Conservation (phyloP, 2,888 invertebrate species). For the Rotaria socialis region DNA sequence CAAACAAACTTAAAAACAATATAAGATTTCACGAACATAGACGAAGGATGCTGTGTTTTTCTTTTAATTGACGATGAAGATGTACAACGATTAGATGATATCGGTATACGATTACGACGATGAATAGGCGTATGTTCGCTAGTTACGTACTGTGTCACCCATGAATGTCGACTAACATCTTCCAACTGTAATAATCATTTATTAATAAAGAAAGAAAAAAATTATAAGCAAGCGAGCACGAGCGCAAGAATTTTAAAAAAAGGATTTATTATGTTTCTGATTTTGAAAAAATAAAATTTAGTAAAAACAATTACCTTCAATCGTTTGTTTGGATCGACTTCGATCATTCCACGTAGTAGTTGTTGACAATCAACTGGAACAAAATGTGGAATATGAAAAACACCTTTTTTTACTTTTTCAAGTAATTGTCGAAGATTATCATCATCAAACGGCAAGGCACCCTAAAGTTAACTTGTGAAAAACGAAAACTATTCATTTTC, state of each 20-base stretch:
- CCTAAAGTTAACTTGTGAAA: slow-evolving; percentile 55
- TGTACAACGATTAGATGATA: slow-evolving; percentile 26
- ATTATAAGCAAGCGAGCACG: slow-evolving; percentile 16
- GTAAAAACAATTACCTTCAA: slow-evolving; percentile 72
- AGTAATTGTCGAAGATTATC: slow-evolving; percentile 93
- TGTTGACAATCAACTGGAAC: slow-evolving; percentile 98
- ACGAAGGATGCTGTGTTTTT: neutral
- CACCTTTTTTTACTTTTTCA: slow-evolving; percentile 96
- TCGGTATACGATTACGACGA: slow-evolving; percentile 4
- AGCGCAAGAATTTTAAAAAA: neutral
- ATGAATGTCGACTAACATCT: slow-evolving; percentile 91
- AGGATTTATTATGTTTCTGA: too few relatives aligned
- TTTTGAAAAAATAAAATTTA: too few relatives aligned
- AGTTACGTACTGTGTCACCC: slow-evolving; percentile 78
- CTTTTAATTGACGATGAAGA: neutral
- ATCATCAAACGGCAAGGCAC: slow-evolving; percentile 96
- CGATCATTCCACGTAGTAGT: slow-evolving; percentile 92
- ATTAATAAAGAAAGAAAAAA: slow-evolving; percentile 19
- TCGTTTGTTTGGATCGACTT: slow-evolving; percentile 93
- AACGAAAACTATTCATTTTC: too few relatives aligned
- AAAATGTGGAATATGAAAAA: slow-evolving; percentile 98
- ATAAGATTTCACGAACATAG: neutral
- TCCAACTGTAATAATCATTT: slow-evolving; percentile 68
- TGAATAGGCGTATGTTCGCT: neutral
- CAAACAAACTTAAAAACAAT: neutral